A percentile compares a stretch with the other conserved stretches of the same genome.
Conservation (phyloP, 1,140 invertebrate species). For the Mercenaria mercenaria region DNA sequence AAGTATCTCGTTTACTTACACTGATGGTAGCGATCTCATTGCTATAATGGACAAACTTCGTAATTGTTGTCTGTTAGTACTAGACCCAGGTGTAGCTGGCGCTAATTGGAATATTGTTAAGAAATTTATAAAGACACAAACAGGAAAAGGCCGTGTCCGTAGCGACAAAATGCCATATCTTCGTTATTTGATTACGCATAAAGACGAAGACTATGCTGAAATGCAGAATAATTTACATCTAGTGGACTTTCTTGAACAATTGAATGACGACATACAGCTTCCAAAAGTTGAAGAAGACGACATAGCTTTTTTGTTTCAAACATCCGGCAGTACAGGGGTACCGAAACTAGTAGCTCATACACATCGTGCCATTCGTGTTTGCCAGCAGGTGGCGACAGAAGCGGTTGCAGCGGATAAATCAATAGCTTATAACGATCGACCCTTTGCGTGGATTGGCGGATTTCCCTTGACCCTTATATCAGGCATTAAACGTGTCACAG, state of each 20-base stretch:
- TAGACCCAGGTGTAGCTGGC: not conserved
- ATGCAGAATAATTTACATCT: not conserved
- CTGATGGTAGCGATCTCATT: not conserved
- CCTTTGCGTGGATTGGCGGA: not conserved
- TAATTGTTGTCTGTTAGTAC: not conserved
- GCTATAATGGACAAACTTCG: not conserved
- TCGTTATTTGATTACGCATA: not conserved
- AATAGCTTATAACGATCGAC: not conserved
- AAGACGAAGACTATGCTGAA: not conserved
- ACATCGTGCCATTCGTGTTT: not conserved
- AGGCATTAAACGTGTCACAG: not conserved
- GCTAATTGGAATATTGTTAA: not conserved
- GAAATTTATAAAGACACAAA: not conserved
- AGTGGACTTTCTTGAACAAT: not conserved
- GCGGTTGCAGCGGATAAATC: too few relatives aligned
- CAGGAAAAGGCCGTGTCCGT: not conserved
- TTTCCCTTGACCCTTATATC: not conserved
- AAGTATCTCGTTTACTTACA: not conserved
- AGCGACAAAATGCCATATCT: not conserved
- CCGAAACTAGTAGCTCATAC: constrained; percentile 1
- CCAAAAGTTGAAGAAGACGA: not conserved
- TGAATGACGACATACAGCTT: not conserved
- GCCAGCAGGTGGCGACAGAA: not conserved
- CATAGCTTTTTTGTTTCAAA: constrained; percentile 26
- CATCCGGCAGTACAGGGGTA: constrained; percentile 1